phyloP scores from a whole-genome alignment of 2,888 invertebrate species.

The Eupithecia dodoneata region DNA sequence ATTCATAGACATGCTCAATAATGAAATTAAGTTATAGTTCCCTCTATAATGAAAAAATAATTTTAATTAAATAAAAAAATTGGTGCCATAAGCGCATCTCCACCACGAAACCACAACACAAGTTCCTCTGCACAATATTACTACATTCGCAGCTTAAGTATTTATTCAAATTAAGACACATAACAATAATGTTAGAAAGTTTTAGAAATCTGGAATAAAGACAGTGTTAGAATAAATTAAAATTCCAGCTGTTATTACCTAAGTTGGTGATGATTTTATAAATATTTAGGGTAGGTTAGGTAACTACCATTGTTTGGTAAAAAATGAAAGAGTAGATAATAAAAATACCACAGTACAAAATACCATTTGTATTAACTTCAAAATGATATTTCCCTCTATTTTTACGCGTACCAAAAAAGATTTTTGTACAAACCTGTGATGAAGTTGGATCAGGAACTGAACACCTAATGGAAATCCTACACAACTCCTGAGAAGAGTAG shows the following conservation, averaged over 20 bases:
- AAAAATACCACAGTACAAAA: not conserved
- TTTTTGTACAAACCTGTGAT: slow-evolving; percentile 55
- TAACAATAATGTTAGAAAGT: not conserved
- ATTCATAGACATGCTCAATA: not conserved
- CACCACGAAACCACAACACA: too few species aligned
- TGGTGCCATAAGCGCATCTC: too few species aligned
- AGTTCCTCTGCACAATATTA: too few species aligned
- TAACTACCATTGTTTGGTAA: not conserved
- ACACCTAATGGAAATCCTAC: slow-evolving; percentile 76
- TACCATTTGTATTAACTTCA: not conserved
- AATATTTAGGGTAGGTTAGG: too few species aligned
- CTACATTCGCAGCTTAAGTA: too few species aligned
- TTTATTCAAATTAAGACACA: not conserved
- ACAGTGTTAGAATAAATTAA: not conserved
- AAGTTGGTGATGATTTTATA: too few species aligned
- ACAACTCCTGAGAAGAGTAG: slow-evolving; percentile 73
- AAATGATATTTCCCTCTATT: not conserved
- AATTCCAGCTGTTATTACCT: not conserved
- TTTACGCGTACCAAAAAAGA: not conserved
- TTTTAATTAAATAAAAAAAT: not conserved
- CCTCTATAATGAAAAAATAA: not conserved
- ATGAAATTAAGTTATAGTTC: not conserved
- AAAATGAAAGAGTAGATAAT: not conserved
- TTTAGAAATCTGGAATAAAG: not conserved
- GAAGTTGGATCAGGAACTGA: slow-evolving; percentile 64